Evolutionary conservation across 2,113 vertebrate species (phyloP), one percentile per base, ranked within the genome.

Genomic region (Ciconia stormi): DNA sequence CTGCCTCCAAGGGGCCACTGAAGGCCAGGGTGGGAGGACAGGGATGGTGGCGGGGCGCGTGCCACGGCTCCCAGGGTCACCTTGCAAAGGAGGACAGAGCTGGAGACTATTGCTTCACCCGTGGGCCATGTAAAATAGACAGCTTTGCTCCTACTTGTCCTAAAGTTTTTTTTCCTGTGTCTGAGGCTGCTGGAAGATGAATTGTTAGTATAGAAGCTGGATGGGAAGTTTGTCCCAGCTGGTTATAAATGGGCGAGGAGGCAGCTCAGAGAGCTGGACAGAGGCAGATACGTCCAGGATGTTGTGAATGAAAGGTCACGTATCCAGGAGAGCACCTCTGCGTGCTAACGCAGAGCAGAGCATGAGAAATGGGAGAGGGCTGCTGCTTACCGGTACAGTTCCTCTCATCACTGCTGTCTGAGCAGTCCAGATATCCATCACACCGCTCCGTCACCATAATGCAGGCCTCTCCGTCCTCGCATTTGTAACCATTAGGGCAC

Each of bases 381-480:
- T 52, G 50, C 69, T 44, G 63, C 98, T 96, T 88, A 99, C 99
- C 87, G 0, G 98, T 99, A 97, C 99, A 99, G 97, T 98, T 98
- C 52, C 96, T 98, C 96, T 99, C 99, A 1, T 99, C 99, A 0
- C 99, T 99, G 98, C 98, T 98, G 46, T 99, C 99, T 0, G 98
- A 99, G 86, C 99, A 99, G 98, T 99, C 99, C 95, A 99, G 97
- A 66, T 99, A 99, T 9, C 99, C 99, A 0, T 99, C 99, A 1
- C 99, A 99, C 20, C 98, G 96, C 97, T 99, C 99, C 0, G 98
- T 94, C 74, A 98, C 96, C 88, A 97, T 38, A 40, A 99, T 88
- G 50, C 99, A 99, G 32, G 98, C 98, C 83, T 99, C 99, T 0
- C 99, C 98, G 0, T 99, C 99, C 73, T 98, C 98, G 6, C 99